Percentiles rank a stretch among this genome's conserved stretches.
phyloP scores from a whole-genome alignment of 2,888 invertebrate genomes.

The Lamproptera curius region DNA sequence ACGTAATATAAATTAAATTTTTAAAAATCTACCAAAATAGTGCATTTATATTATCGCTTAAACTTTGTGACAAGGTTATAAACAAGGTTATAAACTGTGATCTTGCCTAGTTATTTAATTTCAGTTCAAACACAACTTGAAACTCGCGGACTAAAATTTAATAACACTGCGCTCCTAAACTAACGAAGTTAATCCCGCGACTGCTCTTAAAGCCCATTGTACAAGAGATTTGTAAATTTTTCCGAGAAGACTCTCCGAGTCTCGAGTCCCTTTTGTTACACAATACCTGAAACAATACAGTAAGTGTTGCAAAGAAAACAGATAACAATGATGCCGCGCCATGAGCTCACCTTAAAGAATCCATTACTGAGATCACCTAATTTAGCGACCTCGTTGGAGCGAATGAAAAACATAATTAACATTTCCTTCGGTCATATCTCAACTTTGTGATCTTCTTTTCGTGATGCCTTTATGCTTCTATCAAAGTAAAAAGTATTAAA shows the following conservation, averaged over 20 bases:
- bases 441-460: too few species aligned
- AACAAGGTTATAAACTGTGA: too few species aligned
- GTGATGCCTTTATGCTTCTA: too few species aligned
- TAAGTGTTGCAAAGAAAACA: not conserved
- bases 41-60: too few species aligned
- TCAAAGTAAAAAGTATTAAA: too few species aligned
- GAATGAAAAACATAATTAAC: conserved; percentile 10
- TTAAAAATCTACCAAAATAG: too few species aligned
- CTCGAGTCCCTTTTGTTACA: not conserved
- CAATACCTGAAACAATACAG: not conserved
- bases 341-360: not conserved
- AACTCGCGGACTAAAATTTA: not conserved
- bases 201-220: not conserved
- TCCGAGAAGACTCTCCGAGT: not conserved
- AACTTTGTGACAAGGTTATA: too few species aligned
- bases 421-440: not conserved
- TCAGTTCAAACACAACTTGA: too few species aligned
- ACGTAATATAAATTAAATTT: too few species aligned
- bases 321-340: not conserved
- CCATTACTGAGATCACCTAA: conserved; percentile 13
- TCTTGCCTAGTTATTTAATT: too few species aligned
- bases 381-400: conserved; percentile 12
- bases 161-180: too few species aligned
- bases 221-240: not conserved
- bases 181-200: not conserved